These are phyloP conservation scores for Tanytarsus gracilentus DNA, from an alignment of 2,888 invertebrate species.

Conservation along the genomic window DNA sequence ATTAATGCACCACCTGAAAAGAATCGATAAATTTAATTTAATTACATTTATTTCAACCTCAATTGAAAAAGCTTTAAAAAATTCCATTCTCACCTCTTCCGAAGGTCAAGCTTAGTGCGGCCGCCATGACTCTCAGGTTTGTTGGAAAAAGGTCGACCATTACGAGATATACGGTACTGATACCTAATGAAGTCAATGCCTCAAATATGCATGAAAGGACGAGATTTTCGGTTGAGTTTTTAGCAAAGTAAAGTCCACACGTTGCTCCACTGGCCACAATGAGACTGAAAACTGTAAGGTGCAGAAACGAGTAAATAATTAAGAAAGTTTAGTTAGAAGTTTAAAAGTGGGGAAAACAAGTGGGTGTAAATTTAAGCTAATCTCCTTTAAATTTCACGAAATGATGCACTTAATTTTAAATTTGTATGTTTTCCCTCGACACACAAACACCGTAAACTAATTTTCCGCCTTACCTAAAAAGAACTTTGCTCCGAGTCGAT, in stretches of 20 bases:
- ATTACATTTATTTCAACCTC: neutral
- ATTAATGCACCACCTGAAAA: slow-evolving; percentile 55
- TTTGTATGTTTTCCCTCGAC: too few relatives aligned
- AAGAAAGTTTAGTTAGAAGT: too few relatives aligned
- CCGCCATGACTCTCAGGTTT: slow-evolving; percentile 77
- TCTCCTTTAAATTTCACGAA: neutral
- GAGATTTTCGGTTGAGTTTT: slow-evolving; percentile 60
- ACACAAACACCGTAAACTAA: too few relatives aligned
- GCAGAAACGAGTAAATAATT: neutral
- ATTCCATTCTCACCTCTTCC: slow-evolving; percentile 47
- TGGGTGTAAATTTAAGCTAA: too few relatives aligned
- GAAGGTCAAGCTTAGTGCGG: slow-evolving; percentile 66
- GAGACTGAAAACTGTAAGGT: slow-evolving; percentile 60
- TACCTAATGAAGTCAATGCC: slow-evolving; percentile 67
- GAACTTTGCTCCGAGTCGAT: slow-evolving; percentile 70
- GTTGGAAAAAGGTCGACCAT: slow-evolving; percentile 76
- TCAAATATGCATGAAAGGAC: slow-evolving; percentile 70
- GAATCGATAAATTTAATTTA: neutral
- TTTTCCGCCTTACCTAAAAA: slow-evolving; percentile 67
- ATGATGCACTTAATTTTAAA: too few relatives aligned
- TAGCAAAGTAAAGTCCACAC: slow-evolving; percentile 64
- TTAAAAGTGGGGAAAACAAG: too few relatives aligned
- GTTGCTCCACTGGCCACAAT: slow-evolving; percentile 63
- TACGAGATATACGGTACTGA: slow-evolving; percentile 71
- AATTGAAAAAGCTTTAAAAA: neutral